phyloP scores from a whole-genome alignment of 2,797 vertebrate genomes.

The Parauchenoglanis punctatus region DNA sequence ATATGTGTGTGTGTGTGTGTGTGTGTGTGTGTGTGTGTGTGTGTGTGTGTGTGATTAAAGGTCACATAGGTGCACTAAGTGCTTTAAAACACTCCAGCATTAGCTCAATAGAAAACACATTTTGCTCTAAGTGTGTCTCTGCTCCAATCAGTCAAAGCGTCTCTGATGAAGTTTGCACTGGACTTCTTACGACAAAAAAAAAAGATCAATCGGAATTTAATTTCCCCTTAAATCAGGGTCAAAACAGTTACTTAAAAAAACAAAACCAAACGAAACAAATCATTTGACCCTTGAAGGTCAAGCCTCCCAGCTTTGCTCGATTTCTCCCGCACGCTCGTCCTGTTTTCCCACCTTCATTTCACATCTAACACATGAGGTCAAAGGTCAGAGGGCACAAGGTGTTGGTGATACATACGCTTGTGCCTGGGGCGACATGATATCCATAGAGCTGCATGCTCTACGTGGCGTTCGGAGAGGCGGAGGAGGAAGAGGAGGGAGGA shows the following conservation, averaged over 20 bases:
- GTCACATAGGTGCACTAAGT: constrained; percentile 22
- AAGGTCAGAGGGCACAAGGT: constrained; percentile 43
- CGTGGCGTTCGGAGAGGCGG: constrained; percentile 65
- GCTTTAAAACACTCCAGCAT: constrained; percentile 44
- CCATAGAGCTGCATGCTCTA: constrained; percentile 99
- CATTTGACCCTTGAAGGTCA: constrained; percentile 48
- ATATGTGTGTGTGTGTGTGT: constrained; percentile 16
- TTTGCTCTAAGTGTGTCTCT: constrained; percentile 29
- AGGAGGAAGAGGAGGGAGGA: constrained; percentile 59
- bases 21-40: not conserved
- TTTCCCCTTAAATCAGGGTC: constrained; percentile 20
- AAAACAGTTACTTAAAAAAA: constrained; percentile 23
- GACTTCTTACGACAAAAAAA: constrained; percentile 33
- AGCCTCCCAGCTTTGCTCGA: not conserved
- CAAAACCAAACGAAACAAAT: not conserved
- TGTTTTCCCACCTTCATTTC: constrained; percentile 24
- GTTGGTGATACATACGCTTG: constrained; percentile 91
- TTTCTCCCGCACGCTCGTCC: constrained; percentile 17
- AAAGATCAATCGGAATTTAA: constrained; percentile 52
- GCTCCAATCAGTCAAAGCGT: constrained; percentile 13
- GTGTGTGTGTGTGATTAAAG: constrained; percentile 7
- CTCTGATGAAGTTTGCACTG: constrained; percentile 49
- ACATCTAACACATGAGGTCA: constrained; percentile 51
- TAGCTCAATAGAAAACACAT: constrained; percentile 58
- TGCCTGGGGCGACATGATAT: constrained; percentile 93